phyloP scores from a whole-genome alignment of 1,140 invertebrate species.

The Bathynomus jamesi region DNA sequence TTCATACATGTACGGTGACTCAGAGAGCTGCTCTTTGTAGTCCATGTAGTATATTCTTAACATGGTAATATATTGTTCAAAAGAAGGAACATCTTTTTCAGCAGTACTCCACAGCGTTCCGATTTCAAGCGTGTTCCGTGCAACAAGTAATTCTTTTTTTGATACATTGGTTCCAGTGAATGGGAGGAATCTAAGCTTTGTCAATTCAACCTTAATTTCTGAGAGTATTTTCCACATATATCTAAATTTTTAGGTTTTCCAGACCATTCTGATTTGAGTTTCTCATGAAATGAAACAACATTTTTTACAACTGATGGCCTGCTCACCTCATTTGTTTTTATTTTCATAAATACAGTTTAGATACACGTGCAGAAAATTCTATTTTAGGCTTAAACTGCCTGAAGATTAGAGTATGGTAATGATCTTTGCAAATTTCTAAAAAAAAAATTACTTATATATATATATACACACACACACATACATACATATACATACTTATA shows the following conservation, averaged over 20 bases:
- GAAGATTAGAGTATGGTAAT: no score
- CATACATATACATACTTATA: no score
- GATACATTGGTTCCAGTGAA: slow-evolving; percentile 67
- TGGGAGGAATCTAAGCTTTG: slow-evolving; percentile 75
- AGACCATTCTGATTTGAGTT: slow-evolving; percentile 49
- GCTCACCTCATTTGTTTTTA: background rate
- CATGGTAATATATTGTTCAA: slow-evolving; percentile 93
- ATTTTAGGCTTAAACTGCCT: no score
- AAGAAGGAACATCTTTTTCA: slow-evolving; percentile 81
- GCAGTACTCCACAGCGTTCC: slow-evolving; percentile 92
- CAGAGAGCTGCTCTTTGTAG: slow-evolving; percentile 74
- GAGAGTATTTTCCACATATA: slow-evolving; percentile 48
- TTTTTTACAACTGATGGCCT: slow-evolving; percentile 40
- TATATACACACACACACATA: no score
- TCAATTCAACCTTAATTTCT: slow-evolving; percentile 66
- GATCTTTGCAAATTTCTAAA: no score
- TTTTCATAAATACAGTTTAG: no score
- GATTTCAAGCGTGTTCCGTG: slow-evolving; percentile 87
- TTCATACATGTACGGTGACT: slow-evolving; percentile 92
- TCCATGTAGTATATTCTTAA: slow-evolving; percentile 96
- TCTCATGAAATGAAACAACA: slow-evolving; percentile 47
- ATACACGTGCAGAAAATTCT: no score
- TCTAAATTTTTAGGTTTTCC: slow-evolving; percentile 49
- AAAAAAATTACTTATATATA: no score
- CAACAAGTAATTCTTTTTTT: slow-evolving; percentile 78